Conservation (phyloP, 2,113 vertebrate species). For the Melanocharis versteri region DNA sequence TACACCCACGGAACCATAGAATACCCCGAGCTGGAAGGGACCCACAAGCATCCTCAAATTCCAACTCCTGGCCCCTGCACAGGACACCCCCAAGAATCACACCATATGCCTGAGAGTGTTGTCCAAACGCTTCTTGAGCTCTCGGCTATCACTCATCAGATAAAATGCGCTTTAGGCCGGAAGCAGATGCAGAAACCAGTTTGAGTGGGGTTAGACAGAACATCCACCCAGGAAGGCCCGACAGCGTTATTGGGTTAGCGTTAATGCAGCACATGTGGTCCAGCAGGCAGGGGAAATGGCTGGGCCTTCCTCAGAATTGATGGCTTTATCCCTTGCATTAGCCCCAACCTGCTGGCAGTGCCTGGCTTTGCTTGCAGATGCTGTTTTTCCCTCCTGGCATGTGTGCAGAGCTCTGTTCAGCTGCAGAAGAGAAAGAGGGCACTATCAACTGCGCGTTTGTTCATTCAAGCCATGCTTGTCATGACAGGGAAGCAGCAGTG, state of each 20-base stretch:
- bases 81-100: background rate
- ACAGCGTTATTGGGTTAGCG: background rate
- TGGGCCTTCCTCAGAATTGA: background rate
- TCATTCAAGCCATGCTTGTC: background rate
- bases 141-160: background rate
- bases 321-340: background rate
- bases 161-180: background rate
- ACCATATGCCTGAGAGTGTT: background rate
- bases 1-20: background rate
- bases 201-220: background rate
- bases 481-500: background rate
- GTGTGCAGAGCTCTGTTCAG: background rate
- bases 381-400: background rate
- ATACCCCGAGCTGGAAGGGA: background rate
- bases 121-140: background rate
- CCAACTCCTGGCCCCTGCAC: background rate
- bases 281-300: background rate
- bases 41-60: background rate
- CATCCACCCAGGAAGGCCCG: background rate
- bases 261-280: background rate
- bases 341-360: background rate
- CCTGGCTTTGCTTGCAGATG: background rate
- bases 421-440: background rate
- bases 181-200: background rate
- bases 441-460: background rate